Percentiles rank a stretch among this genome's conserved stretches.
Evolutionary conservation across 2,888 invertebrate species (phyloP).

Genomic region (Caenorhabditis macrosperma): DNA sequence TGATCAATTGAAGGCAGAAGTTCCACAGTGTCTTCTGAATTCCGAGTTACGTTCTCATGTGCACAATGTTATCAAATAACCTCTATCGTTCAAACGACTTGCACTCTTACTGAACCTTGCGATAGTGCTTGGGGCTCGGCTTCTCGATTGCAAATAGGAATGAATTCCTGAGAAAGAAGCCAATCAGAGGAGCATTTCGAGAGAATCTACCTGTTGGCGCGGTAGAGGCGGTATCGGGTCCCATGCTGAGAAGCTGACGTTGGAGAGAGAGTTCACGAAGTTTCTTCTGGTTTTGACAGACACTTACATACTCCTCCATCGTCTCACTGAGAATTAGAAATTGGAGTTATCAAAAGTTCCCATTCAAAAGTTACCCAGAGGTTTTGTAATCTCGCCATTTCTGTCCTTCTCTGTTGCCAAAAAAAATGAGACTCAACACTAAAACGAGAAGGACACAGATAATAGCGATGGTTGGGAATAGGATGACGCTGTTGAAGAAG

Average conservation of each 20-base stretch:
- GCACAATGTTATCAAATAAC: too few species aligned
- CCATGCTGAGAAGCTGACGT: constrained; percentile 77
- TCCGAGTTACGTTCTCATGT: too few species aligned
- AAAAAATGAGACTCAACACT: constrained; percentile 77
- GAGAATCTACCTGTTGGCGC: constrained; percentile 25
- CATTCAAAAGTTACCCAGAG: constrained; percentile 73
- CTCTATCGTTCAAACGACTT: constrained; percentile 62
- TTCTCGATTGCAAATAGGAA: constrained; percentile 68
- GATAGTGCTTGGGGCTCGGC: constrained; percentile 57
- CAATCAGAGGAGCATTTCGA: too few species aligned
- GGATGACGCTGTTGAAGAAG: constrained; percentile 74
- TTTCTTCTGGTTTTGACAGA: constrained; percentile 78
- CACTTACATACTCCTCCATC: constrained; percentile 77
- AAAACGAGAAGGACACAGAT: constrained; percentile 76
- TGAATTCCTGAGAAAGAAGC: constrained; percentile 71
- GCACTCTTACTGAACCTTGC: constrained; percentile 67
- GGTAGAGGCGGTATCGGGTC: constrained; percentile 54
- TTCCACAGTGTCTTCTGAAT: constrained; percentile 63
- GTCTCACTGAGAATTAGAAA: constrained; percentile 71
- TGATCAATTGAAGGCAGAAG: constrained; percentile 61
- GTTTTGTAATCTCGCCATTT: constrained; percentile 80
- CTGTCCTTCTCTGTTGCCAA: constrained; percentile 80
- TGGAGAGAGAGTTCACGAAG: constrained; percentile 79
- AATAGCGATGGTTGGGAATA: constrained; percentile 73
- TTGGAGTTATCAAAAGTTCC: neutral